A percentile compares a stretch with the other conserved stretches of the same genome.
Evolutionary conservation across 2,888 invertebrate genomes (phyloP).

Genomic region (Synanthedon vespiformis): DNA sequence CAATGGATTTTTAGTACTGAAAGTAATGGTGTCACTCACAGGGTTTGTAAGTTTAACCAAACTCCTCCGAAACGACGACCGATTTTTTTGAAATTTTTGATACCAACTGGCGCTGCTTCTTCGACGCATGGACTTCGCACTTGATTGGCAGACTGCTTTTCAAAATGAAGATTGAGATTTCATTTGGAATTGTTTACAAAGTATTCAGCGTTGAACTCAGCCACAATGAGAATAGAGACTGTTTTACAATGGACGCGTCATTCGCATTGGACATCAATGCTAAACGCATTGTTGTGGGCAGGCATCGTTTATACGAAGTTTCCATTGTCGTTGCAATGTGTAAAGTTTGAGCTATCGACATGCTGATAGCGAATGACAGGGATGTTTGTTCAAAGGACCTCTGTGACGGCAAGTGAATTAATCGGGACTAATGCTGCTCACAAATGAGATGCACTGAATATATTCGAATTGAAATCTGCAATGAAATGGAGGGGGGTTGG

Average conservation of each 20-base stretch:
- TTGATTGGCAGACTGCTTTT: neutral
- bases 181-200: constrained; percentile 11
- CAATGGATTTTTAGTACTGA: too few species aligned
- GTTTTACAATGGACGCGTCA: constrained; percentile 23
- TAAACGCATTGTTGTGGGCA: constrained; percentile 36
- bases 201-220: constrained; percentile 13
- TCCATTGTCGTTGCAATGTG: constrained; percentile 41
- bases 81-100: too few species aligned
- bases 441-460: neutral
- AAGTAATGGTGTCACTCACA: too few species aligned
- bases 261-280: constrained; percentile 28
- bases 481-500: too few species aligned
- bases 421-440: constrained; percentile 7
- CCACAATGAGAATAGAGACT: constrained; percentile 18
- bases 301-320: constrained; percentile 44
- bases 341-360: constrained; percentile 62
- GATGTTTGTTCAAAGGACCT: constrained; percentile 39
- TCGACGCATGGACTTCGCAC: neutral
- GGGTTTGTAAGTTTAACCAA: too few species aligned
- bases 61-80: too few species aligned
- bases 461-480: neutral
- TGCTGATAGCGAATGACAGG: constrained; percentile 35
- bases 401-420: constrained; percentile 22
- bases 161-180: constrained; percentile 4
- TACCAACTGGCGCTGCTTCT: neutral